Evolutionary conservation across 1,140 invertebrate species (phyloP).

Genomic region (Bombus superbus): DNA sequence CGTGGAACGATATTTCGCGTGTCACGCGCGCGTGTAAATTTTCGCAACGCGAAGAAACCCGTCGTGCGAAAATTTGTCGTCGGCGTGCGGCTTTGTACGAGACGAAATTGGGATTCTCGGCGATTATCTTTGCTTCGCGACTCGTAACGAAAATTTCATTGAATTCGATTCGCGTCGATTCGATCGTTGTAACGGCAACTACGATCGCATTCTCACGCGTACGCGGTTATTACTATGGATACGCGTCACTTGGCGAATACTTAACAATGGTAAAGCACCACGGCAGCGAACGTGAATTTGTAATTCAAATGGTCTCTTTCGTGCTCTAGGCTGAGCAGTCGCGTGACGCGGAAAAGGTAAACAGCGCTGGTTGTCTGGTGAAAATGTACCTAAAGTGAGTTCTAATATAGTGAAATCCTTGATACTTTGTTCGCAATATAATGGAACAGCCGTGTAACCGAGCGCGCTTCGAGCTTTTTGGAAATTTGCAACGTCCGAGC

Average conservation of each 20-base stretch:
- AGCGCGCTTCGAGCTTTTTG: slow-evolving; percentile 25
- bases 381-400: slow-evolving; percentile 37
- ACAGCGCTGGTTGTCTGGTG: slow-evolving; percentile 16
- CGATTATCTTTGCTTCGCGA: too few species aligned
- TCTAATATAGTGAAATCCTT: slow-evolving; percentile 41
- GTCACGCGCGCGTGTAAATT: too few species aligned
- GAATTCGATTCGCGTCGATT: neutral
- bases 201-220: neutral
- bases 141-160: too few species aligned
- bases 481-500: slow-evolving; percentile 33
- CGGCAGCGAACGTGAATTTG: slow-evolving; percentile 32
- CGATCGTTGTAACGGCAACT: neutral
- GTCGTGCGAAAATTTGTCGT: too few species aligned
- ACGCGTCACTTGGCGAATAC: neutral
- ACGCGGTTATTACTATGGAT: slow-evolving; percentile 12
- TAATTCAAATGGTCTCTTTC: slow-evolving; percentile 48
- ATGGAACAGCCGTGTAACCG: slow-evolving; percentile 42
- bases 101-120: too few species aligned
- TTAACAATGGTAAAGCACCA: slow-evolving; percentile 30
- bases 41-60: too few species aligned
- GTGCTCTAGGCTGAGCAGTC: neutral
- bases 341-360: slow-evolving; percentile 39
- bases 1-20: too few species aligned
- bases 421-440: slow-evolving; percentile 42
- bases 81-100: too few species aligned